Percentiles rank a stretch among this genome's conserved stretches.
These are phyloP conservation scores for Zosterops hypoxanthus DNA, from an alignment of 2,113 vertebrate genomes.

Conservation along the genomic window DNA sequence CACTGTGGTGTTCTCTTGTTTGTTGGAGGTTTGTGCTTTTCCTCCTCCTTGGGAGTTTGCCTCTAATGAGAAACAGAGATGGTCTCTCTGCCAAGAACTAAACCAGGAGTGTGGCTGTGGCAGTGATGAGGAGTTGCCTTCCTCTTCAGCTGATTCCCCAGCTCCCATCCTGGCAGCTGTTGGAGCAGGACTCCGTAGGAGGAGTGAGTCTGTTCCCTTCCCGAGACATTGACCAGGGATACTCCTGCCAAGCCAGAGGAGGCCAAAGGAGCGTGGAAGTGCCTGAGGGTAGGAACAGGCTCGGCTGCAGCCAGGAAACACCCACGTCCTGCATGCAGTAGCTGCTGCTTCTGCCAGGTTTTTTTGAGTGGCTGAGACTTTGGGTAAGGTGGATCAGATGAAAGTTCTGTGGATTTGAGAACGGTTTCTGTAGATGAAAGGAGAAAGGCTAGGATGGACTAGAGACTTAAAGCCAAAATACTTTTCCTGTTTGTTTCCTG, in stretches of 20 bases:
- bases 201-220: neutral
- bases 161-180: neutral
- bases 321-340: too few relatives aligned
- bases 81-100: neutral
- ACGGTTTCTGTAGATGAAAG: neutral
- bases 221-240: rapidly evolving
- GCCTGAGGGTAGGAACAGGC: neutral
- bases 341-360: neutral
- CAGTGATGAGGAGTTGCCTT: neutral
- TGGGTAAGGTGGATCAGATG: neutral
- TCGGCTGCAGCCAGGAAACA: neutral
- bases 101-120: neutral
- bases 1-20: rapidly evolving
- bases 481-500: neutral
- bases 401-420: neutral
- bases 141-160: neutral
- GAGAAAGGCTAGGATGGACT: neutral
- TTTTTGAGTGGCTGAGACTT: neutral
- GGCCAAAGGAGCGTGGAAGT: neutral
- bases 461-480: neutral
- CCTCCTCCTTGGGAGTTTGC: neutral
- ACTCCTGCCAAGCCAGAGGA: neutral
- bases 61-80: neutral
- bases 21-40: neutral
- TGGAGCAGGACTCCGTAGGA: neutral